Conservation (phyloP, 2,113 vertebrate species). For the Lophochroa leadbeateri region DNA sequence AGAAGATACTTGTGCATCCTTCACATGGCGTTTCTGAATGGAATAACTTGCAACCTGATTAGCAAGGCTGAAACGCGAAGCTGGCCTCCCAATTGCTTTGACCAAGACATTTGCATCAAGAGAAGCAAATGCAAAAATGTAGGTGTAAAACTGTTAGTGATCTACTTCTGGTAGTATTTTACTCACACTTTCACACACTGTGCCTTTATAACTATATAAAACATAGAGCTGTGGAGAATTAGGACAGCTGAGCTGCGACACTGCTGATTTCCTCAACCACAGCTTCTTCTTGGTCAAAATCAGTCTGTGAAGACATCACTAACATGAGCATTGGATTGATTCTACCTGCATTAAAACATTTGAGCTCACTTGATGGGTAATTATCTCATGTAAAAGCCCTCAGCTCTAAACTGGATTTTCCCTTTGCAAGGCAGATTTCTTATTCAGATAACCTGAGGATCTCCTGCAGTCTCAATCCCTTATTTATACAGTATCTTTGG, state of each 20-base stretch:
- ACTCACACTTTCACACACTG: background rate
- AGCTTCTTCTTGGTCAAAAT: background rate
- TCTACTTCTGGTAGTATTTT: background rate
- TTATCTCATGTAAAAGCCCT: background rate
- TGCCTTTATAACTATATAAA: background rate
- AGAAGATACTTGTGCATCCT: fast-evolving
- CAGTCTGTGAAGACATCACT: background rate
- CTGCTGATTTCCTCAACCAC: background rate
- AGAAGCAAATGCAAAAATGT: background rate
- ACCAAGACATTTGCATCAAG: background rate
- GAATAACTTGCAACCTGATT: background rate
- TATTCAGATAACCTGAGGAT: background rate
- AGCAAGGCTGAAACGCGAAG: conserved; percentile 15
- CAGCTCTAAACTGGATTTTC: background rate
- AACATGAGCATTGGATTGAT: background rate
- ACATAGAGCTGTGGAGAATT: background rate
- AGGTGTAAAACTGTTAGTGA: background rate
- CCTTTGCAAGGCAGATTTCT: background rate
- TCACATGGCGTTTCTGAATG: background rate
- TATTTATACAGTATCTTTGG: background rate
- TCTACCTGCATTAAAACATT: background rate
- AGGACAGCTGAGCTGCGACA: background rate
- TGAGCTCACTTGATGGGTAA: background rate
- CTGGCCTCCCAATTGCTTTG: background rate
- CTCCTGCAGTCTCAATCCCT: background rate